Conservation (phyloP, 2,113 vertebrate species). For the Notarius quadriscutis region DNA sequence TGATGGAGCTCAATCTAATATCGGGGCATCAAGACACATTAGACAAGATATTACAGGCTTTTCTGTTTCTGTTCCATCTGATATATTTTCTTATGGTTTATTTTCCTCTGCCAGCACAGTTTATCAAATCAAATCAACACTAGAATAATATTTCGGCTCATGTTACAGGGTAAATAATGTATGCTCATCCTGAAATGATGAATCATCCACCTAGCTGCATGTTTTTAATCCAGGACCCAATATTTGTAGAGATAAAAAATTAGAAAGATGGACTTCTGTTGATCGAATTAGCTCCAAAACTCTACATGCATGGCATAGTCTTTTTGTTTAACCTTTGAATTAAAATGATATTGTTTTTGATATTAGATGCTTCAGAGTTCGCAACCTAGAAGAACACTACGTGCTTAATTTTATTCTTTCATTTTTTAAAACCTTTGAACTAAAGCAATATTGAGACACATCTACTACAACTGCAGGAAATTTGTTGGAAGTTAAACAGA, state of each 20-base stretch:
- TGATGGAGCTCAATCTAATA: background rate
- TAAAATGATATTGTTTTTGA: too few relatives aligned
- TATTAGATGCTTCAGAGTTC: too few relatives aligned
- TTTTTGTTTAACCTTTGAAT: too few relatives aligned
- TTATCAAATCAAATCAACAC: background rate
- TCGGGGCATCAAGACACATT: background rate
- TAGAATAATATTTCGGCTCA: background rate
- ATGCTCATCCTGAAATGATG: background rate
- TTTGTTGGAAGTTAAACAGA: background rate
- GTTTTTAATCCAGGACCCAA: background rate
- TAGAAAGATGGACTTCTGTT: background rate
- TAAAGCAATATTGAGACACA: background rate
- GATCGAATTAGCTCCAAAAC: background rate
- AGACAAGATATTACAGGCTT: background rate
- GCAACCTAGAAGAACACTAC: too few relatives aligned
- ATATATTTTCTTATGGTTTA: background rate
- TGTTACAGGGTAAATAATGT: background rate
- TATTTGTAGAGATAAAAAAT: background rate
- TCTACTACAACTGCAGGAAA: background rate
- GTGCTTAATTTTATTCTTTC: too few relatives aligned
- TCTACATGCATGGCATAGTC: background rate
- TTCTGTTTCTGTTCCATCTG: background rate
- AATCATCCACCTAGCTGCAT: background rate
- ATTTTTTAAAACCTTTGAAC: background rate
- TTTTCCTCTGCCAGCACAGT: background rate